Evolutionary conservation across 1,140 invertebrate species (phyloP), one percentile per base, ranked within the genome.

Genomic region (Onthophagus taurus): DNA sequence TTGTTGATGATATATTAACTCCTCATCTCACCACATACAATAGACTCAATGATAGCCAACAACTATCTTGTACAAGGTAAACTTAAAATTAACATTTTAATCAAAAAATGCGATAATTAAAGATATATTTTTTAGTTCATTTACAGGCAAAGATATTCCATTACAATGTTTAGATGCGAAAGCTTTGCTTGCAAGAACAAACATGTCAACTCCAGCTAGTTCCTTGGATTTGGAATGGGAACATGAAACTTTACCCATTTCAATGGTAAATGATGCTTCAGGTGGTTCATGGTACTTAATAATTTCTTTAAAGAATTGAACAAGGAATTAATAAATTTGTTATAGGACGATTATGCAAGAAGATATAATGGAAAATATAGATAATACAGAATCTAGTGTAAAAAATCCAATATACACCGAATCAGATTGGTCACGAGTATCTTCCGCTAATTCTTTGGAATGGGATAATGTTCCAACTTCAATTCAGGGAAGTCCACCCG

Each of bases 181-280:
- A 44, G 65, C 60, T 12, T 54, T 74, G 21, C 50, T 72, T 31
- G 61, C 61, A 47, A 59, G 65, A 20, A 61, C 61, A 6, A 51
- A 50, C 33, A 64, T 65, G 21, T 71, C 69, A 19, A 75, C 72
- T 46, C 70, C 72, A 38, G 66, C 67, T 17, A 75, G 70, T 41
- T 75, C 73, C 4, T 52, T 76, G 31, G 74, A 76, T 57, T 58
- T 76, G 47, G 74, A 77, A 55, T 77, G 74, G 74, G 74, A 76
- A 59, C 70, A 75, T 50, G 73, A 77, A 66, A 57, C 57, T n/a
- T 41, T 62, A 14, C 61, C 60, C 20, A 20, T 49, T 13, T 58
- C 58, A 29, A 45, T 61, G 36, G 42, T 55, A 9, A 52, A 57
- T 31, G 60, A 63, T 35, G 48, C 58, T n/a, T 65, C 60, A 17